Evolutionary conservation across 64 coral and sea anemone genomes (phyloP), one percentile per base, ranked within the genome.

Genomic region (Stichodactyla mertensii): DNA sequence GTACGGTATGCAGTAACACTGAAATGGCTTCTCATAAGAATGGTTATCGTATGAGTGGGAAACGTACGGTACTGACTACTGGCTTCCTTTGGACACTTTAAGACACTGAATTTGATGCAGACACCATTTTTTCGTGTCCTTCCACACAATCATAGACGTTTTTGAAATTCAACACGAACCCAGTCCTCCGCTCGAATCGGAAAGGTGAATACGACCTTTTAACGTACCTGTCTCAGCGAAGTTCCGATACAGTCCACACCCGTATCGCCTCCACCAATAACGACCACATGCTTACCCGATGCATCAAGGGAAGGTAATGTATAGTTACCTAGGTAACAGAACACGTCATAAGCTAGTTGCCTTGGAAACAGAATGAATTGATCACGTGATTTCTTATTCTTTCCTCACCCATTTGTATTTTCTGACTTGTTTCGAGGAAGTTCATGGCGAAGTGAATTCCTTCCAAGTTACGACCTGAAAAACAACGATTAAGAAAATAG

Each of bases 251-350:
- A 98, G 56, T 98, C 95, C 22, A 98, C 95, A 9, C 95, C 92
- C 12, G 95, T 98, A 81, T 98, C 95, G 51, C 95, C 95, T 85
- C 92, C 95, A 36, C 95, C 95, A 92, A 98, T 98, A 16, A 98
- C 85, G 64, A 98, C 82, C 22, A 98, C 92, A 86, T 98, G 71
- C 70, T 92, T 88, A 55, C 92, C 92, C 79, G 84, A 55, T 18
- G 92, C 95, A 71, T 94, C 92, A 60, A 92, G 79, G 18, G 88
- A 88, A 27, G 92, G 89, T 23, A 94, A 57, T 16, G 61, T 60
- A 55, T 89, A 92, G 86, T 94, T 89, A 52, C 95, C 95, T 98
- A n/a, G 52, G 60, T 20, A 15, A 83, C 54, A 31, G 22, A 74
- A 31, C 8, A 74, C 24, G 69, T 74, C 69, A 74, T 74, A 86